phyloP scores from a whole-genome alignment of 2,797 vertebrate species.

The Graptemys geographica region DNA sequence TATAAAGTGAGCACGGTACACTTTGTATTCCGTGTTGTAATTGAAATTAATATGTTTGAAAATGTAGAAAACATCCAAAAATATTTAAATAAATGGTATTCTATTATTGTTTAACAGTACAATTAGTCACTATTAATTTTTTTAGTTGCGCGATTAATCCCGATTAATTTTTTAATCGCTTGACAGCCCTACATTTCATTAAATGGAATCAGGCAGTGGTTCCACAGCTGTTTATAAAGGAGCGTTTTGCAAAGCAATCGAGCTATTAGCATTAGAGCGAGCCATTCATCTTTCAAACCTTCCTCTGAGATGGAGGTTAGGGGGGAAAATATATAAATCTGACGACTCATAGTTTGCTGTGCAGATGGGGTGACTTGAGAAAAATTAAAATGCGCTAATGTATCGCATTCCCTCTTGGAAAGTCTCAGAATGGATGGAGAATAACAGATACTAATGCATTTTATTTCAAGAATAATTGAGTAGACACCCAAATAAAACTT shows the following conservation, averaged over 20 bases:
- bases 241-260: background rate
- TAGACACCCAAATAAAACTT: conserved; percentile 5
- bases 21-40: too few relatives aligned
- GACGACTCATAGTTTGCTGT: background rate
- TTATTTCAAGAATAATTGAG: conserved; percentile 1
- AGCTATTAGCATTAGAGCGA: background rate
- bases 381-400: conserved; percentile 4
- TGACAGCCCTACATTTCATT: background rate
- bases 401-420: background rate
- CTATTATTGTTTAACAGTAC: too few relatives aligned
- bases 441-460: background rate
- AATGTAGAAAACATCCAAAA: too few relatives aligned
- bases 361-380: background rate
- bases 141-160: too few relatives aligned
- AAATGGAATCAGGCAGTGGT: background rate
- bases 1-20: too few relatives aligned
- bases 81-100: too few relatives aligned
- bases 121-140: too few relatives aligned
- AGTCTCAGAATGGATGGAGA: background rate
- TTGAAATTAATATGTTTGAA: too few relatives aligned
- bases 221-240: background rate
- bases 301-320: fast-evolving
- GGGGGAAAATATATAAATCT: background rate
- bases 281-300: background rate
- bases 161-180: too few relatives aligned